Base-by-base conservation (phyloP, 2,113 vertebrate species). In the Malurus melanocephalus region DNA sequence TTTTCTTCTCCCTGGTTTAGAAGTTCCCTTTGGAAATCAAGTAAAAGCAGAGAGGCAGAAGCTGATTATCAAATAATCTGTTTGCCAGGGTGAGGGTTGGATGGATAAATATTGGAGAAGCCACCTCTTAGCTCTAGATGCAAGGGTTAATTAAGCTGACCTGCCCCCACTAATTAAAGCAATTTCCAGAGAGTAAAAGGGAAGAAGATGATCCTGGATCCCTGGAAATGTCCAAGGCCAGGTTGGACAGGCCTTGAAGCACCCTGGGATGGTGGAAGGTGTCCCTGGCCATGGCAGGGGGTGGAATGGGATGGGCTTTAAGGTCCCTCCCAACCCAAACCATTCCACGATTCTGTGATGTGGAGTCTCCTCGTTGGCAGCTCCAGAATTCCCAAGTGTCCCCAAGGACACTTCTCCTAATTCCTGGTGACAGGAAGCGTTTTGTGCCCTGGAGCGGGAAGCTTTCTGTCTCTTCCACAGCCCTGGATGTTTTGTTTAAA, bases 381-480 rank as follows among this genome's bases (percentile, higher is more conserved):
- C 49, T 90, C 73, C 28, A 45, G 52, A 88, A 74, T 26, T 45
- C n/a, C 59, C n/a, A 46, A n/a, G 9, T 49, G 22, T 16, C 77
- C 68, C 80, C 57, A 80, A 88, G 83, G 90, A 67, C 76, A 21
- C 6, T 71, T 89, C 42, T 78, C 24, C 77, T 88, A 84, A 84
- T 84, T 61, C 73, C 60, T 20, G 16, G 35, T 33, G 76, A 67
- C 32, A 56, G 69, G 35, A 88, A 90, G 61, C 42, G 45, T 93
- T 80, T 38, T 16, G 2, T 90, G 73, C 80, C 57, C 52, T 78
- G 80, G 57, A 84, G 90, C 42, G 7, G 55, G 62, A 90, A 56
- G 61, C 55, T 87, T 95, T 95, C 79, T 62, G 61, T 60, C 73
- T 77, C 61, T 93, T 92, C 69, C 42, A 56, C 49, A 42, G 53